Percentiles rank a stretch among this genome's conserved stretches.
Evolutionary conservation across 2,888 invertebrate genomes (phyloP).

Genomic region (Chironomus riparius): DNA sequence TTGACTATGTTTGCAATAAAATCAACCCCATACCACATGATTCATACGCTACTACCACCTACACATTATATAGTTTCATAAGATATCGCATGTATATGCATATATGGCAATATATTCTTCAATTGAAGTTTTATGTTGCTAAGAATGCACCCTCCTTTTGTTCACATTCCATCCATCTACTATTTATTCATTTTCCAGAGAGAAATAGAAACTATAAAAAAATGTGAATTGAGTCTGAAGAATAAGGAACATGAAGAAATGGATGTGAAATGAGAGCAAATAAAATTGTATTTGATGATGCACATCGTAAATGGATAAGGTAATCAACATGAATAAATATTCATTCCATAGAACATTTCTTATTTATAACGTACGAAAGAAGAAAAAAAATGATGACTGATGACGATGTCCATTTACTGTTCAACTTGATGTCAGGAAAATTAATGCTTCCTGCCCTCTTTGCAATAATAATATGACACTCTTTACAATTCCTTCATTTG

Average conservation of each 20-base stretch:
- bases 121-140: too few relatives aligned
- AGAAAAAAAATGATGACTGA: not conserved
- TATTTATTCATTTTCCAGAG: not conserved
- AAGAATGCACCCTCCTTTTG: conserved; percentile 17
- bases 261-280: conserved; percentile 14
- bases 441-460: not conserved
- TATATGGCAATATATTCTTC: too few relatives aligned
- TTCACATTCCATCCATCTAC: not conserved
- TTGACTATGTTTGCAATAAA: conserved; percentile 19
- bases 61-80: not conserved
- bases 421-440: not conserved
- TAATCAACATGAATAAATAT: conserved; percentile 27
- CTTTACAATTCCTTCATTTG: not conserved
- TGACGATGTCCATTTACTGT: not conserved
- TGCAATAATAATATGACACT: not conserved
- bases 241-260: conserved; percentile 2
- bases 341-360: conserved; percentile 22
- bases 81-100: not conserved
- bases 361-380: conserved; percentile 12
- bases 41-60: not conserved
- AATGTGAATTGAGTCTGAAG: not conserved
- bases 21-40: conserved; percentile 3
- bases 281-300: conserved; percentile 14
- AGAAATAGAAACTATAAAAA: not conserved
- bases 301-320: conserved; percentile 22